Percentiles rank a stretch among this genome's conserved stretches.
Conservation (phyloP, 2,888 invertebrate species). For the Diarsia brunnea region DNA sequence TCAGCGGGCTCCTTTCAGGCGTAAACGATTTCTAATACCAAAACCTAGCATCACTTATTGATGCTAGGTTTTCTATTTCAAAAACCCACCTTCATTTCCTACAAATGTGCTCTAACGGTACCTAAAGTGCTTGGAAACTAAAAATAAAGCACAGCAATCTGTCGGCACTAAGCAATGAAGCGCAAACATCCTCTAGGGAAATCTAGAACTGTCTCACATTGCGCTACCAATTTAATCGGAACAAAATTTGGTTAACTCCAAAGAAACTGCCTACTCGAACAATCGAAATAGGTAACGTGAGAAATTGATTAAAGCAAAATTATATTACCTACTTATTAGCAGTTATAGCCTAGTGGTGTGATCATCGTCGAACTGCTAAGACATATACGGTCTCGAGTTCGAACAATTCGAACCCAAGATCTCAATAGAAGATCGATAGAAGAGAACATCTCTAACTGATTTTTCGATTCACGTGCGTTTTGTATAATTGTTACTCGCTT, state of each 20-base stretch:
- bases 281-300: constrained; percentile 7
- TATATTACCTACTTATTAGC: not conserved
- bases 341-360: too few species aligned
- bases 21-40: not conserved
- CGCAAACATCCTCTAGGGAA: constrained; percentile 65
- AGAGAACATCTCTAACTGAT: too few species aligned
- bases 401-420: too few species aligned
- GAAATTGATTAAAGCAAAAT: not conserved
- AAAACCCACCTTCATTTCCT: constrained; percentile 4
- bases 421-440: too few species aligned
- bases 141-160: constrained; percentile 55
- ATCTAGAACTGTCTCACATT: constrained; percentile 63
- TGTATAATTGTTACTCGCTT: too few species aligned
- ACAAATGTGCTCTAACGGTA: constrained; percentile 12
- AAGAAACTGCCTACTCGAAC: constrained; percentile 27
- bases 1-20: not conserved
- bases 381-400: too few species aligned
- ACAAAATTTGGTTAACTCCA: constrained; percentile 54
- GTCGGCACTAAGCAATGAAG: constrained; percentile 55
- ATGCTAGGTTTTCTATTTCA: not conserved
- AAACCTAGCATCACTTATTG: not conserved
- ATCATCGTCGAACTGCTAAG: too few species aligned
- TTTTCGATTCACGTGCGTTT: too few species aligned
- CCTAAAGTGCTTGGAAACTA: constrained; percentile 43
- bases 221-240: constrained; percentile 60